Conservation (phyloP, 2,888 invertebrate species). For the Spilarctia lutea region DNA sequence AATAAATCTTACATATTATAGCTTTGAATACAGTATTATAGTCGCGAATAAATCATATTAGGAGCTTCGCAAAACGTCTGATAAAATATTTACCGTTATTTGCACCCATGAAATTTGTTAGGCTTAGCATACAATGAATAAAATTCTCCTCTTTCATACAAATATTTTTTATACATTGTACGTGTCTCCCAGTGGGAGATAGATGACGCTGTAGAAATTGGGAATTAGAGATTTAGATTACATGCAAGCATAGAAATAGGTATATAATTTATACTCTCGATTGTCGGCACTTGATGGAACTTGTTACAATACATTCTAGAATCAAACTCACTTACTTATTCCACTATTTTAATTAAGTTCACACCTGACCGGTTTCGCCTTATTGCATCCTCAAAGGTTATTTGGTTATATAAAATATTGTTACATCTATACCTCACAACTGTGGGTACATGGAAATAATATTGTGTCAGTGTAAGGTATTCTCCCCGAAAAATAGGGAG, state of each 20-base stretch:
- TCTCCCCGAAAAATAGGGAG: no score
- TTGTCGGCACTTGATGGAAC: no score
- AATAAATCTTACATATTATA: constrained; percentile 6
- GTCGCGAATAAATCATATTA: constrained; percentile 39
- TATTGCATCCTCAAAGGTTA: no score
- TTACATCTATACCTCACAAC: no score
- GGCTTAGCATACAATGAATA: constrained; percentile 17
- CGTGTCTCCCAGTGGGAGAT: neutral
- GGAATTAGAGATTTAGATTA: neutral
- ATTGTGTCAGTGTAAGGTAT: no score
- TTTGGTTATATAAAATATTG: no score
- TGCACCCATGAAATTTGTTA: constrained; percentile 25
- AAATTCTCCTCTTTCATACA: neutral
- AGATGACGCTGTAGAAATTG: neutral
- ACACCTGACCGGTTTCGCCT: no score
- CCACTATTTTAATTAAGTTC: no score
- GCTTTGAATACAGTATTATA: constrained; percentile 26
- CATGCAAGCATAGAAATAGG: neutral
- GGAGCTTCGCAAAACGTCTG: constrained; percentile 21
- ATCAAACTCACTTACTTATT: no score
- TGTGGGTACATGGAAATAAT: no score
- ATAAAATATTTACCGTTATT: constrained; percentile 35
- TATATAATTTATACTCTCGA: no score
- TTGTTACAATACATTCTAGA: no score
- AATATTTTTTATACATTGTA: neutral